Evolutionary conservation across 2,113 vertebrate species (phyloP).

Genomic region (Pimephales promelas): DNA sequence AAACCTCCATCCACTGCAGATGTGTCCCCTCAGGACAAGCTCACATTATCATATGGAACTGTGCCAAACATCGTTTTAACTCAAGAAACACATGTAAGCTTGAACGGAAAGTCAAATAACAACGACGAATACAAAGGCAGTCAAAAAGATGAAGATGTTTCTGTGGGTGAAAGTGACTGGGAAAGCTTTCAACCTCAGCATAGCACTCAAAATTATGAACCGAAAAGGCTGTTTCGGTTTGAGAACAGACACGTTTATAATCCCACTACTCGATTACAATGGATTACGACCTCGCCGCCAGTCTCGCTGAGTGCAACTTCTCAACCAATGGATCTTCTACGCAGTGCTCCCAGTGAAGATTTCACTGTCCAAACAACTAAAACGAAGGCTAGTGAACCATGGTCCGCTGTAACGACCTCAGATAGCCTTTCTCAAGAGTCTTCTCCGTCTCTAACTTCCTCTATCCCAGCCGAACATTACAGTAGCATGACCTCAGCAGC

Average conservation of each 20-base stretch:
- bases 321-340: not conserved
- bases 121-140: not conserved
- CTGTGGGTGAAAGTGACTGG: constrained; percentile 36
- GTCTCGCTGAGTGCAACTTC: constrained; percentile 36
- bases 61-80: not conserved
- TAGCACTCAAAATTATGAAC: not conserved
- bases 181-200: constrained; percentile 39
- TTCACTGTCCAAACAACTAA: constrained; percentile 12
- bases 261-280: not conserved
- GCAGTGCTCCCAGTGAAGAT: not conserved
- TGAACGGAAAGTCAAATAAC: not conserved
- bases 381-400: not conserved
- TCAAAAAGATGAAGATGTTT: constrained; percentile 37
- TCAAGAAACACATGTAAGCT: rapidly evolving
- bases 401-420: constrained; percentile 40
- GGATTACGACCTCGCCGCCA: constrained; percentile 39
- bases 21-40: constrained; percentile 43
- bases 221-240: no score
- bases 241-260: constrained; percentile 3
- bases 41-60: not conserved
- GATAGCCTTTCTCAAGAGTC: constrained; percentile 61
- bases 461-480: constrained; percentile 44
- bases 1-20: constrained; percentile 38
- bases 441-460: constrained; percentile 8
- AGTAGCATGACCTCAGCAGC: constrained; percentile 52